phyloP scores from a whole-genome alignment of 30 jellyfish, hydroid and myxozoan genomes.

The Turritopsis dohrnii region DNA sequence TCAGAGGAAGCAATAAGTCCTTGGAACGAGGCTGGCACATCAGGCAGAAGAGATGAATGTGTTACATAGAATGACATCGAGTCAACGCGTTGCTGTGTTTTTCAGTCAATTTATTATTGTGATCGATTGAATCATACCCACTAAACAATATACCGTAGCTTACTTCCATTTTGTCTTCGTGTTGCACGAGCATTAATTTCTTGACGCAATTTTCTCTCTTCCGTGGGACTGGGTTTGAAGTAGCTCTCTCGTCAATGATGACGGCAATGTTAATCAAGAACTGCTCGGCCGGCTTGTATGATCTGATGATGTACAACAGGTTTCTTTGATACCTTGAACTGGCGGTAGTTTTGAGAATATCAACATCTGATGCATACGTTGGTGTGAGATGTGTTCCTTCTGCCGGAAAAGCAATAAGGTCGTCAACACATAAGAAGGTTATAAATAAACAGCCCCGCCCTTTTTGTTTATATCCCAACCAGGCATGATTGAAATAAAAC shows the following conservation, averaged over 20 bases:
- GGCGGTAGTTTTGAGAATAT: constrained; percentile 45
- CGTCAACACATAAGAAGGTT: constrained; percentile 36
- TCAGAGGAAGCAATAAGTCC: neutral
- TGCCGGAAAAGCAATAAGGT: constrained; percentile 33
- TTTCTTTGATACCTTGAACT: constrained; percentile 35
- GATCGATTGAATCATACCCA: neutral
- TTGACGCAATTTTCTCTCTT: constrained; percentile 31
- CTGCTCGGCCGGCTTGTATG: constrained; percentile 57
- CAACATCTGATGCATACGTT: constrained; percentile 44
- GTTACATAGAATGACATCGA: neutral
- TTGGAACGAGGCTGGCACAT: neutral
- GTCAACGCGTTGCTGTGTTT: neutral
- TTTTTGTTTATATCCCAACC: constrained; percentile 20
- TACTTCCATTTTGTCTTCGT: neutral
- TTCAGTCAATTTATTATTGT: neutral
- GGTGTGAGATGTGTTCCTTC: constrained; percentile 38
- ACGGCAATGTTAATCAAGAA: constrained; percentile 61
- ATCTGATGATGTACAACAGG: constrained; percentile 27
- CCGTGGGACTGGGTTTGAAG: constrained; percentile 80
- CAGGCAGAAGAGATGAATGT: neutral
- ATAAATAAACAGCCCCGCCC: constrained; percentile 73
- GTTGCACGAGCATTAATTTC: neutral
- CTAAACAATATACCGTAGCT: neutral
- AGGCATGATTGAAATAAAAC: constrained; percentile 34
- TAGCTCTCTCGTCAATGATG: constrained; percentile 52